Evolutionary conservation across 2,113 vertebrate genomes (phyloP), one percentile per base, ranked within the genome.

Genomic region (Nothoprocta perdicaria): DNA sequence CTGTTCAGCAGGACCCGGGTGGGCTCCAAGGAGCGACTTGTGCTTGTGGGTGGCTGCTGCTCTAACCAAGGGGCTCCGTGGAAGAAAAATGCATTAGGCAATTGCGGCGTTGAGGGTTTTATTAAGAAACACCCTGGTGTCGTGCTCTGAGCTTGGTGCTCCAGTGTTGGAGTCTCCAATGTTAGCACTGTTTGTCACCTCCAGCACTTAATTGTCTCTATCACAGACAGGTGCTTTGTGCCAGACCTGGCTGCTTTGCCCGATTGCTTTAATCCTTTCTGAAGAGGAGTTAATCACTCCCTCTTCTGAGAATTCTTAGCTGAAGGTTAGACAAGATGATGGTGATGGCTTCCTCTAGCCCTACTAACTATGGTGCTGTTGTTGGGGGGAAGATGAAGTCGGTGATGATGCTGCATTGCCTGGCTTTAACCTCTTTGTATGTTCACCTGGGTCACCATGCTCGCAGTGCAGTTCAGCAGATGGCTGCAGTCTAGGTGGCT

Each of bases 401-500:
- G 7, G 4, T 2, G 16, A 19, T 29, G 65, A 22, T 24, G 4
- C 38, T n/a, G 6, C 4, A 9, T 35, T 40, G 52, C n/a, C 62
- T 71, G n/a, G 50, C 40, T 61, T 80, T 79, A 41, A 4, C 58
- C 90, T 66, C 35, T 45, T 4, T 6, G 21, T 10, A 13, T 23
- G 58, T 69, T 74, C 23, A 35, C 62, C 33, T 43, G 18, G 19
- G 14, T 24, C 65, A 83, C 3, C 4, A 33, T 40, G 27, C 53
- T 16, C 53, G 8, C 33, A 4, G 57, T 31, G 16, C 9, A 1
- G 10, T 74, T 74, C 11, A 74, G 50, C 66, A 62, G 24, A 41
- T 57, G 58, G 26, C 22, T 5, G 8, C n/a, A 0, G 0, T n/a
- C 10, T 9, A 13, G 0, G 0, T 67, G 41, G 45, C 17, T 62